Evolutionary conservation across 1,140 invertebrate genomes (phyloP).

Genomic region (Drosophila paulistorum): DNA sequence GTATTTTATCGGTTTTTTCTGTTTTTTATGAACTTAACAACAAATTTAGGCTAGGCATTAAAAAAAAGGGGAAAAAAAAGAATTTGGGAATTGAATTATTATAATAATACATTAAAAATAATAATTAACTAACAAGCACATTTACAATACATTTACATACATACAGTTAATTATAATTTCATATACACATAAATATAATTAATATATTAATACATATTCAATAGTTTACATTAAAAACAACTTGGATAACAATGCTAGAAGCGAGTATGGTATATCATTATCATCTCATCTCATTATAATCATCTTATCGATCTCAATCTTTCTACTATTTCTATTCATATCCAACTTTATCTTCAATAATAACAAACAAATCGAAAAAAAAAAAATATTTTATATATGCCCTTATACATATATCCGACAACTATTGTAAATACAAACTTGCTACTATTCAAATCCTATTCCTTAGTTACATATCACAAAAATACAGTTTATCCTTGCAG

Average conservation of each 20-base stretch:
- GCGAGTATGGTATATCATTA: slow-evolving; percentile 17
- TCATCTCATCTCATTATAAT: not conserved
- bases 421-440: slow-evolving; percentile 3
- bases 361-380: slow-evolving; percentile 28
- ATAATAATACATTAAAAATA: too few species aligned
- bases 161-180: slow-evolving; percentile 1
- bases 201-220: slow-evolving; percentile 9
- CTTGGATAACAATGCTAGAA: slow-evolving; percentile 24
- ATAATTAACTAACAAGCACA: slow-evolving; percentile 7
- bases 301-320: not conserved
- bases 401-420: slow-evolving; percentile 25
- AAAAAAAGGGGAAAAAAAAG: slow-evolving; percentile 30
- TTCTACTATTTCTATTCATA: not conserved
- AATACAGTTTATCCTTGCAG: slow-evolving; percentile 40
- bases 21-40: not conserved
- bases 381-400: not conserved
- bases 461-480: slow-evolving; percentile 72
- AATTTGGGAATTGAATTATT: not conserved
- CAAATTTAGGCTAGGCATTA: not conserved
- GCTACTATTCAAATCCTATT: slow-evolving; percentile 34
- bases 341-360: slow-evolving; percentile 4
- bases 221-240: slow-evolving; percentile 39
- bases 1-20: slow-evolving; percentile 7
- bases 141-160: slow-evolving; percentile 14
- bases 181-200: slow-evolving; percentile 4